Percentiles rank a stretch among this genome's conserved stretches.
These are phyloP conservation scores for Bergia sp. DNA, from an alignment of 92 coral and sea anemone genomes.

Conservation along the genomic window DNA sequence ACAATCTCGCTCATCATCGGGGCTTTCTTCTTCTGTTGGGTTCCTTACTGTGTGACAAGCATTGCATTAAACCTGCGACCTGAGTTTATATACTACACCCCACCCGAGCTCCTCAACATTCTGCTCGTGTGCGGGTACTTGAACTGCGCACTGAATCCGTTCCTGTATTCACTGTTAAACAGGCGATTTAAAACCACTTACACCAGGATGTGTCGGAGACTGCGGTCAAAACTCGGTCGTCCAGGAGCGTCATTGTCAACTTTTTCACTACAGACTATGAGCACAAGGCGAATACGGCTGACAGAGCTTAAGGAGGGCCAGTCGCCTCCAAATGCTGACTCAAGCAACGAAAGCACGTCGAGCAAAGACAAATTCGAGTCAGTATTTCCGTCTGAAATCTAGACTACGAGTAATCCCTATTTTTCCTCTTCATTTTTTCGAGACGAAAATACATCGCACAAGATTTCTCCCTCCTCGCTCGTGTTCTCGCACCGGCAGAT, in stretches of 20 bases:
- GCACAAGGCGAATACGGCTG: slow-evolving; percentile 30
- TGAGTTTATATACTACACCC: slow-evolving; percentile 24
- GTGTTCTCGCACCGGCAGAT: too few species aligned
- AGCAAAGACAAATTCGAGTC: neutral
- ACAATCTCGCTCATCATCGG: slow-evolving; percentile 71
- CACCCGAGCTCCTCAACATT: slow-evolving; percentile 13
- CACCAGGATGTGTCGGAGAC: slow-evolving; percentile 28
- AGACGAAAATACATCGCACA: too few species aligned
- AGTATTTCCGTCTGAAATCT: neutral
- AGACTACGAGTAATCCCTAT: too few species aligned
- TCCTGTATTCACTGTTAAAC: slow-evolving; percentile 80
- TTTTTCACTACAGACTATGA: slow-evolving; percentile 13
- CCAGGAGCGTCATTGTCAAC: neutral
- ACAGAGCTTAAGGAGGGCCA: slow-evolving; percentile 15
- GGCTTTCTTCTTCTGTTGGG: slow-evolving; percentile 80
- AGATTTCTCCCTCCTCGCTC: too few species aligned
- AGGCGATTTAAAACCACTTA: slow-evolving; percentile 64
- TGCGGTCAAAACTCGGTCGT: neutral
- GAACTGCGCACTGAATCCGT: slow-evolving; percentile 84
- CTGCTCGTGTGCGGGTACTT: slow-evolving; percentile 80
- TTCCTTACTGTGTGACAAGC: slow-evolving; percentile 62
- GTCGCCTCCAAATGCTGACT: slow-evolving; percentile 9
- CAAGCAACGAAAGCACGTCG: slow-evolving; percentile 10
- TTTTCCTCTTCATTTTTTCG: too few species aligned
- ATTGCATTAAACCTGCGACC: slow-evolving; percentile 54